Base-by-base conservation (phyloP, 1,140 invertebrate genomes). In the Tetraneura akinire region DNA sequence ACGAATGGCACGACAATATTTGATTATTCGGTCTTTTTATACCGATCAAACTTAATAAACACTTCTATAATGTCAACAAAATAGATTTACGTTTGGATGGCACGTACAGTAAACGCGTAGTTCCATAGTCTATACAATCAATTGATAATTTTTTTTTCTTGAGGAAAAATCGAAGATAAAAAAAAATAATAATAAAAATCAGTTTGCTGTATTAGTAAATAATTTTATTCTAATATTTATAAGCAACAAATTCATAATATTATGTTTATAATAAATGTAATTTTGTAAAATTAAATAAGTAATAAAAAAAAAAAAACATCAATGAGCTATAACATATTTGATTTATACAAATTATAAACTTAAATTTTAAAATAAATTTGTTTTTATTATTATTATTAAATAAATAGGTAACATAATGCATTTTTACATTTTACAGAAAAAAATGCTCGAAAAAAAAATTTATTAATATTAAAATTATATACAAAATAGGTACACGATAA, bases 21-120 rank as follows among this genome's bases (percentile, higher is more conserved):
- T 45, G 64, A 21, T 45, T 45, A 21, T 45, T 47, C 66, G 21
- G 32, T 45, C 10, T 66, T 66, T 68, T 68, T 68, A 68, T 23
- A 47, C 13, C 66, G 21, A 68, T 68, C 42, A 1, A 1, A 45
- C 37, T 68, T 68, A 68, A 45, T 68, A 68, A 68, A 68, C 37
- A 45, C 37, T 68, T 68, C 0, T 18, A 47, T 45, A 47, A 47
- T 47, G 29, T 68, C 64, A 68, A 68, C 42, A 47, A 26, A 68
- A 68, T 68, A 45, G 21, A 68, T 68, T 68, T 68, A 9, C 21
- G 66, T 68, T 68, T 68, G n/a, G 3, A 37, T 68, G 29, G 37
- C 64, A 68, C 64, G 64, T 68, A 68, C 64, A 23, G n/a, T n/a
- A n/a, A n/a, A n/a, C n/a, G n/a, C n/a, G n/a, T n/a, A n/a, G 6